A percentile compares a stretch with the other conserved stretches of the same genome.
Conservation (phyloP, 2,113 vertebrate genomes). For the Gila orcuttii region DNA sequence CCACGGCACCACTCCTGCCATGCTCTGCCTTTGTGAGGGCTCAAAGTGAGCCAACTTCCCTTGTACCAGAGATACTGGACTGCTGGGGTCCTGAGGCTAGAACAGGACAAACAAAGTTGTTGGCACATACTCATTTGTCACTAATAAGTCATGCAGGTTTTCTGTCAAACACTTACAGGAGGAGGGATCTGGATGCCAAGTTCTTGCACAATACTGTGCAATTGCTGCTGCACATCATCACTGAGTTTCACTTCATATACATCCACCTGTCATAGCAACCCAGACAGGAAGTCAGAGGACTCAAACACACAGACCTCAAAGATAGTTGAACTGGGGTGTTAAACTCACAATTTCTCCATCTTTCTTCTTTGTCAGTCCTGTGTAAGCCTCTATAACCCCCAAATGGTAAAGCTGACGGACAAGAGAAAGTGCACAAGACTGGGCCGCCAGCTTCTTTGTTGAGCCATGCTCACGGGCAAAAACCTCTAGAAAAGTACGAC, state of each 20-base stretch:
- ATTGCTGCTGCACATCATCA: slow-evolving; percentile 81
- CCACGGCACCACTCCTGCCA: slow-evolving; percentile 90
- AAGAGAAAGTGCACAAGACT: slow-evolving; percentile 92
- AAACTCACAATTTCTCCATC: slow-evolving; percentile 87
- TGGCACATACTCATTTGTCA: not conserved
- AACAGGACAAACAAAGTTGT: slow-evolving; percentile 23
- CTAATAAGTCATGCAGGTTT: not conserved
- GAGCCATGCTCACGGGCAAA: slow-evolving; percentile 92
- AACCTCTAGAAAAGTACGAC: slow-evolving; percentile 75
- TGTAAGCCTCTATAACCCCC: slow-evolving; percentile 87
- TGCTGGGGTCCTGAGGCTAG: slow-evolving; percentile 79
- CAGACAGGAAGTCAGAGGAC: not conserved
- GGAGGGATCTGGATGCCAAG: slow-evolving; percentile 80
- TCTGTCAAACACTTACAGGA: slow-evolving; percentile 55
- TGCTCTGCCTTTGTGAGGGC: slow-evolving; percentile 85
- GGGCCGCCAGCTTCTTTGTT: slow-evolving; percentile 97
- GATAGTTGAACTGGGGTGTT: not conserved
- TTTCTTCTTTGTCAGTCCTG: slow-evolving; percentile 92
- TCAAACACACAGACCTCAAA: not conserved
- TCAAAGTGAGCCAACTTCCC: slow-evolving; percentile 91
- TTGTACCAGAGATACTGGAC: slow-evolving; percentile 80
- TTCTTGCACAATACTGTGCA: slow-evolving; percentile 77
- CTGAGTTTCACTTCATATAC: slow-evolving; percentile 81
- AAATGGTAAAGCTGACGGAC: slow-evolving; percentile 95
- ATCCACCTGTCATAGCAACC: slow-evolving; percentile 78